phyloP scores from a whole-genome alignment of 1,140 invertebrate genomes.

The Armadillidium nasatum region DNA sequence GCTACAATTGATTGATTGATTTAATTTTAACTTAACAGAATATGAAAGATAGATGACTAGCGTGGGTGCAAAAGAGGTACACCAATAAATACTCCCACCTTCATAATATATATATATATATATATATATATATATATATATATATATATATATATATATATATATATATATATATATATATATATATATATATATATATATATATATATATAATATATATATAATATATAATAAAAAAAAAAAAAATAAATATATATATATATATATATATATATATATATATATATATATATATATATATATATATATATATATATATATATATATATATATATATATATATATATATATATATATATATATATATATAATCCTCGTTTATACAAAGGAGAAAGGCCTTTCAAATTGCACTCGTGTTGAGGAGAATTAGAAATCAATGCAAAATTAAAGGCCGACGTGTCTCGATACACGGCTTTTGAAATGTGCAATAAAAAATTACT shows the following conservation, averaged over 20 bases:
- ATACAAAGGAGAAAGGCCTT: too few relatives aligned
- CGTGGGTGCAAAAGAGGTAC: too few relatives aligned
- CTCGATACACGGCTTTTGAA: too few relatives aligned
- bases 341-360: constrained; percentile 11
- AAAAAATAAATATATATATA: too few relatives aligned
- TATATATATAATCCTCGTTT: background rate
- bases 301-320: constrained; percentile 23
- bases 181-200: constrained; percentile 6
- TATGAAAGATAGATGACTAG: background rate
- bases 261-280: constrained; percentile 8
- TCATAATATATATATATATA: too few relatives aligned
- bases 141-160: background rate
- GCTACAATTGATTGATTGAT: background rate
- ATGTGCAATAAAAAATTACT: too few relatives aligned
- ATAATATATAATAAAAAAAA: too few relatives aligned
- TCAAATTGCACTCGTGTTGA: too few relatives aligned
- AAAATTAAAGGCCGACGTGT: too few relatives aligned
- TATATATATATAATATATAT: constrained; percentile 31
- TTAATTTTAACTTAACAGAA: background rate
- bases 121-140: too few relatives aligned
- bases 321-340: constrained; percentile 17
- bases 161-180: constrained; percentile 1
- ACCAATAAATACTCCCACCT: too few relatives aligned
- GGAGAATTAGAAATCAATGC: too few relatives aligned
- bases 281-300: constrained; percentile 10